phyloP scores from a whole-genome alignment of 1,140 invertebrate species.

The Drosophila triauraria region DNA sequence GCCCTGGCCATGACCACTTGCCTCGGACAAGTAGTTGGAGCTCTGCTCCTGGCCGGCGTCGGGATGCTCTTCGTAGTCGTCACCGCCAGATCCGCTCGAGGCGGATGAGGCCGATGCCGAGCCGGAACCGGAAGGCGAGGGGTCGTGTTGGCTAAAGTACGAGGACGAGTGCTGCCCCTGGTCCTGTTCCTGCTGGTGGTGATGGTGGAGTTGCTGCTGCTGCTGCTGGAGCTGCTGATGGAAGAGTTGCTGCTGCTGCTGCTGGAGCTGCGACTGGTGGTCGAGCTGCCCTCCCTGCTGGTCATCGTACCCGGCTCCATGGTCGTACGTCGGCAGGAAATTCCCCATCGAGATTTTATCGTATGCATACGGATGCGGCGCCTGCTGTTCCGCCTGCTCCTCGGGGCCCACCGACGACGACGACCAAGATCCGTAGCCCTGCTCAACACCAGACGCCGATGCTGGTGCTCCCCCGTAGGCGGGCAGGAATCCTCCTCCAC shows the following conservation, averaged over 20 bases:
- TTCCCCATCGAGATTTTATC: constrained; percentile 80
- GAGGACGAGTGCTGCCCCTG: constrained; percentile 51
- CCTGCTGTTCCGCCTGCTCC: constrained; percentile 27
- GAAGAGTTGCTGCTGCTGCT: constrained; percentile 33
- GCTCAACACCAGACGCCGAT: constrained; percentile 20
- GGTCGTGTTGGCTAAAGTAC: constrained; percentile 46
- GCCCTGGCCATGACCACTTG: constrained; percentile 38
- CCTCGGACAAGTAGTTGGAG: constrained; percentile 56
- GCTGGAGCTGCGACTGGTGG: constrained; percentile 38
- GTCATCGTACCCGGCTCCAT: constrained; percentile 60
- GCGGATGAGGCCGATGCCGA: constrained; percentile 32
- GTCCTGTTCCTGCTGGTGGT: constrained; percentile 50
- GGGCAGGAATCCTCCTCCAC: constrained; percentile 41
- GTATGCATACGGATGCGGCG: constrained; percentile 52
- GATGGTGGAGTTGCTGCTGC: constrained; percentile 44
- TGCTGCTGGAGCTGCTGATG: constrained; percentile 49
- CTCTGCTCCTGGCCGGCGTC: constrained; percentile 60
- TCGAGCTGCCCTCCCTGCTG: constrained; percentile 30
- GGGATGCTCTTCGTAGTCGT: constrained; percentile 61
- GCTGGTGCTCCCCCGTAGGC: constrained; percentile 12
- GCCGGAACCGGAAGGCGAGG: constrained; percentile 27
- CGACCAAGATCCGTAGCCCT: constrained; percentile 41
- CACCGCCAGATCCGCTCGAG: constrained; percentile 42
- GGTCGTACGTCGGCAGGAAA: constrained; percentile 76
- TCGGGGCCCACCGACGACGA: constrained; percentile 15